Evolutionary conservation across 2,113 vertebrate genomes (phyloP).

Genomic region (Coregonus clupeaformis): DNA sequence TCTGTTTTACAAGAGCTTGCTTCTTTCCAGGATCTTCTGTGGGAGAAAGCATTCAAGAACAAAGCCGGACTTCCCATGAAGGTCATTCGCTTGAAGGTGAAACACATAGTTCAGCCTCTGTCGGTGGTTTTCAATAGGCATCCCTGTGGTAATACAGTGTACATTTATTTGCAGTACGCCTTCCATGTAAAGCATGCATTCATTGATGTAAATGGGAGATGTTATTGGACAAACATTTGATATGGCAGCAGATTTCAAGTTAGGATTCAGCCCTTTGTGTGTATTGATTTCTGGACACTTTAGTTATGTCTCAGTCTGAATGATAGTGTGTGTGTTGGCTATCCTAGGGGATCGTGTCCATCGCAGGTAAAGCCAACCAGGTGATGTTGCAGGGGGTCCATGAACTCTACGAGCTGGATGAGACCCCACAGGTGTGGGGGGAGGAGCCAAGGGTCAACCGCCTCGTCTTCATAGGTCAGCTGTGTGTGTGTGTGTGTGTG

Average conservation of each 20-base stretch:
- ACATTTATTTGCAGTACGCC: neutral
- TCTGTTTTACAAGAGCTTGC: too few relatives aligned
- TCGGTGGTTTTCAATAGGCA: neutral
- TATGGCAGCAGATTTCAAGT: neutral
- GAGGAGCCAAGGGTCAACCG: slow-evolving; percentile 80
- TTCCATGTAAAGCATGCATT: too few relatives aligned
- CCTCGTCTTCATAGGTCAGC: slow-evolving; percentile 90
- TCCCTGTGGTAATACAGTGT: neutral
- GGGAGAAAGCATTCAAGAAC: slow-evolving; percentile 89
- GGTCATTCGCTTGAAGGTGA: slow-evolving; percentile 90
- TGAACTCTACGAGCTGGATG: slow-evolving; percentile 93
- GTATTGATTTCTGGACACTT: slow-evolving; percentile 25
- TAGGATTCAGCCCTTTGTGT: slow-evolving; percentile 19
- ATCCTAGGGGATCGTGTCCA: slow-evolving; percentile 86
- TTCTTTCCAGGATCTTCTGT: slow-evolving; percentile 84
- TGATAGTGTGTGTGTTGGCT: slow-evolving; percentile 16
- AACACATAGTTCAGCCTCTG: neutral
- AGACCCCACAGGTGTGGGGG: slow-evolving; percentile 85
- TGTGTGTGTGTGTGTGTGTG: neutral
- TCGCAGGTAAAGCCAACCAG: slow-evolving; percentile 83
- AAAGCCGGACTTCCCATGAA: slow-evolving; percentile 82
- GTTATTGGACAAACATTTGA: too few relatives aligned
- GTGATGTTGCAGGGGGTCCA: slow-evolving; percentile 93
- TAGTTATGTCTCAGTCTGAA: slow-evolving; percentile 33
- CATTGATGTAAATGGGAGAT: too few relatives aligned